Evolutionary conservation across 2,113 vertebrate species (phyloP).

Genomic region (Gnathochromis pfefferi): DNA sequence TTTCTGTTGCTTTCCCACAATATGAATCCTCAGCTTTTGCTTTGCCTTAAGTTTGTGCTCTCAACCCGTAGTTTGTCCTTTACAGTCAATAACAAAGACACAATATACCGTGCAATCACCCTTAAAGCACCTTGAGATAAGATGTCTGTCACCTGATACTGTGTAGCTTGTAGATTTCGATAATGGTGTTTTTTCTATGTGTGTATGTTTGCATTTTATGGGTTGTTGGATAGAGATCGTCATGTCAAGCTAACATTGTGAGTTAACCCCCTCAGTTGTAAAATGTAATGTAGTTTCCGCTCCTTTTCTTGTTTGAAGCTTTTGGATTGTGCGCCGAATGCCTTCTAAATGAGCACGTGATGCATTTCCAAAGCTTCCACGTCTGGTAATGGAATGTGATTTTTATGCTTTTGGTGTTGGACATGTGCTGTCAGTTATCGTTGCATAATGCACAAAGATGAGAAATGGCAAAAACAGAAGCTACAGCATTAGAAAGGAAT

Average conservation of each 20-base stretch:
- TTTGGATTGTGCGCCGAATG: background rate
- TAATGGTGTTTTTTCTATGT: background rate
- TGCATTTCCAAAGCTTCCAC: background rate
- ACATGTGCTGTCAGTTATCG: background rate
- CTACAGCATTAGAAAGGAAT: background rate
- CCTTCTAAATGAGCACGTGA: background rate
- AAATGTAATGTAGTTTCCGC: background rate
- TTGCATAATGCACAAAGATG: background rate
- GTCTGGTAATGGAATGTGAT: background rate
- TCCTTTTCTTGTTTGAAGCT: background rate
- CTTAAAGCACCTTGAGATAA: conserved; percentile 25
- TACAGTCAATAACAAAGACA: background rate
- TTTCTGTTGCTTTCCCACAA: background rate
- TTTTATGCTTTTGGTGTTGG: background rate
- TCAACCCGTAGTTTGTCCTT: background rate
- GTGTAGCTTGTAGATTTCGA: background rate
- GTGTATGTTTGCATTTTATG: background rate
- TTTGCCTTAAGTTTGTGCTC: background rate
- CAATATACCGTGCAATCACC: conserved; percentile 9
- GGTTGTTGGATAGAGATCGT: background rate
- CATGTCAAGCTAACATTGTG: background rate
- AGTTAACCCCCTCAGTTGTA: background rate
- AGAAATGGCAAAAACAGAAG: background rate
- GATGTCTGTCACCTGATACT: background rate
- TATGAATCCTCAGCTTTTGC: background rate